Percentiles rank a stretch among this genome's conserved stretches.
These are phyloP conservation scores for Rattus rattus DNA, from an alignment of 2,113 vertebrate species.

Conservation along the genomic window DNA sequence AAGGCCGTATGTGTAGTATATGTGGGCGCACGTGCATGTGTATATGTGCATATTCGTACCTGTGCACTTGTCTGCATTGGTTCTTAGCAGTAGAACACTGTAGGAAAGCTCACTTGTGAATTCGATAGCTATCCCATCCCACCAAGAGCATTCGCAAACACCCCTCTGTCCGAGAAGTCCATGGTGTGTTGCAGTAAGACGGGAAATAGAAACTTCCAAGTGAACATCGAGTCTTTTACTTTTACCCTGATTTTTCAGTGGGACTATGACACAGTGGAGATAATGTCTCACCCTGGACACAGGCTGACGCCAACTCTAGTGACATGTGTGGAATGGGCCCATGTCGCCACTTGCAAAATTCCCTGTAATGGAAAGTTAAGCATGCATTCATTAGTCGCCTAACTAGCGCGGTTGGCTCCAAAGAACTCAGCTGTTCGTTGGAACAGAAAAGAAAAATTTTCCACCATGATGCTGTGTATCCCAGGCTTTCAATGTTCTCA, in stretches of 20 bases:
- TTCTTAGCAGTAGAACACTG: neutral
- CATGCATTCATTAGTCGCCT: slow-evolving; percentile 63
- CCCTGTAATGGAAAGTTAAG: slow-evolving; percentile 64
- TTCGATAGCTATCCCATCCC: neutral
- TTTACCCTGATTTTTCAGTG: neutral
- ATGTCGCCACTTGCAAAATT: slow-evolving; percentile 59
- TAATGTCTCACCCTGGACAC: neutral
- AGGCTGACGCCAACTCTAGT: slow-evolving; percentile 16
- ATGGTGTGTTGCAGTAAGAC: neutral
- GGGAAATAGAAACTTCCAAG: neutral
- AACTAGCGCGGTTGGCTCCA: neutral
- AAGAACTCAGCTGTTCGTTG: neutral
- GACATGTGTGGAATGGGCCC: slow-evolving; percentile 64
- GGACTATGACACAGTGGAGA: slow-evolving; percentile 17
- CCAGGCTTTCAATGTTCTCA: neutral
- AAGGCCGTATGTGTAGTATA: neutral
- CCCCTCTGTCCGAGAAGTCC: neutral
- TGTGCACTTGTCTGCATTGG: neutral
- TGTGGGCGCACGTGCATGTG: neutral
- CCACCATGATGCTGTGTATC: neutral
- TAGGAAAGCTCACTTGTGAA: neutral
- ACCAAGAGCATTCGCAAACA: neutral
- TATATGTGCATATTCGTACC: neutral
- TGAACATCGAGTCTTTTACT: neutral
- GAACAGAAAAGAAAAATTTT: slow-evolving; percentile 12